These are phyloP conservation scores for Raphicerus campestris DNA, from an alignment of 2,113 vertebrate genomes.

Conservation along the genomic window DNA sequence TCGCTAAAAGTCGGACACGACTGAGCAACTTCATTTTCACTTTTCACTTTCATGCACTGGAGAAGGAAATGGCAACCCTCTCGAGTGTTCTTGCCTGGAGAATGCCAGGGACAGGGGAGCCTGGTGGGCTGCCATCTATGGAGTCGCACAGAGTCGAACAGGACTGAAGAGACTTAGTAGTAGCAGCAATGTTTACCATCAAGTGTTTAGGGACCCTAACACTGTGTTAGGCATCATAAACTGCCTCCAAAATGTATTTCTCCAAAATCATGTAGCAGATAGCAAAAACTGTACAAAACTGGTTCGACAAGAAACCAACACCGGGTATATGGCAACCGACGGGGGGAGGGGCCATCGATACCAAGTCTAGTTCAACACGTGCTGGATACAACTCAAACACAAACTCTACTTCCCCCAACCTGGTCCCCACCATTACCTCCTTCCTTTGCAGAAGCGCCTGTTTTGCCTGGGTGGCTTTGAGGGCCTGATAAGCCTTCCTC, in stretches of 20 bases:
- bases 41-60: no score
- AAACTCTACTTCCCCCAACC: neutral
- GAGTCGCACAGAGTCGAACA: no score
- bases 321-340: neutral
- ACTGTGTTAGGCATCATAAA: neutral
- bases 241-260: neutral
- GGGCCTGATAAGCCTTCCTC: slow-evolving; percentile 93
- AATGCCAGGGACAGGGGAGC: no score
- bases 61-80: no score
- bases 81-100: no score
- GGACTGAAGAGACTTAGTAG: no score
- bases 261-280: neutral
- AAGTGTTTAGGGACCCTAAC: neutral
- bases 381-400: neutral
- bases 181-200: neutral
- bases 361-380: neutral
- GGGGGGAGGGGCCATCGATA: fast-evolving
- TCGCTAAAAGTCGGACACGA: no score
- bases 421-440: slow-evolving; percentile 80
- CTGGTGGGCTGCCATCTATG: no score
- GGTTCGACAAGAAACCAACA: neutral
- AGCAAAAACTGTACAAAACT: neutral
- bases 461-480: slow-evolving; percentile 95
- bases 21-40: no score
- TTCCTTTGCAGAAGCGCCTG: slow-evolving; percentile 89